Base-by-base conservation (phyloP, 2,797 vertebrate species). In the Cirrhinus molitorella region DNA sequence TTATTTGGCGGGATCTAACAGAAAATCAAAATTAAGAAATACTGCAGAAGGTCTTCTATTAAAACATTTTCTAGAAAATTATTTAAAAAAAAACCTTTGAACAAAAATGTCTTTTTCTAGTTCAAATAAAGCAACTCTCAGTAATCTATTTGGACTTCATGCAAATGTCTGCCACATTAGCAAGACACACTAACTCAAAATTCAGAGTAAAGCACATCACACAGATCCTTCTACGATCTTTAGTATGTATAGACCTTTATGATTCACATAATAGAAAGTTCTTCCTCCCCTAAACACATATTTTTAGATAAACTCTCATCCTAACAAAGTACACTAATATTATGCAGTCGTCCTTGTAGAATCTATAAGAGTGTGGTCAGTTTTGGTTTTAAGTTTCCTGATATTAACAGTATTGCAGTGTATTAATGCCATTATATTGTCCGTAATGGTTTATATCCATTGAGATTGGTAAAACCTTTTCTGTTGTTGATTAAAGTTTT, bases 121-220 rank as follows among this genome's bases (percentile, higher is more conserved):
- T 66, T 63, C 40, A 55, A 84, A 81, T 75, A 78, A 88, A 81
- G 61, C 51, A 65, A 68, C 28, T 34, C 74, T 37, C 34, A 75
- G 63, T 65, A 67, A 59, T 74, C 63, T 51, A 70, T 82, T 86
- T 53, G 73, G 47, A 77, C 10, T 14, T 16, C 16, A 80, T 59
- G 73, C 72, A 81, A 86, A 75, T 12, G 21, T 76, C 73, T 59
- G 25, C 63, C 79, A 80, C 72, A 74, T 78, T 67, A 83, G 85
- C 25, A 67, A 73, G 61, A 72, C 78, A 83, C 59, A 31, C 81
- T 37, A 40, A 55, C 78, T 73, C 74, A 49, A 53, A 61, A 85
- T 65, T 68, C 57, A 51, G 5, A 73, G 53, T 31, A 70, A 85
- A 83, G 80, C 59, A 78, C 37, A 81, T 74, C 73, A 45, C 84